Conservation (phyloP, 1,140 invertebrate species). For the Harpegnathos saltator region DNA sequence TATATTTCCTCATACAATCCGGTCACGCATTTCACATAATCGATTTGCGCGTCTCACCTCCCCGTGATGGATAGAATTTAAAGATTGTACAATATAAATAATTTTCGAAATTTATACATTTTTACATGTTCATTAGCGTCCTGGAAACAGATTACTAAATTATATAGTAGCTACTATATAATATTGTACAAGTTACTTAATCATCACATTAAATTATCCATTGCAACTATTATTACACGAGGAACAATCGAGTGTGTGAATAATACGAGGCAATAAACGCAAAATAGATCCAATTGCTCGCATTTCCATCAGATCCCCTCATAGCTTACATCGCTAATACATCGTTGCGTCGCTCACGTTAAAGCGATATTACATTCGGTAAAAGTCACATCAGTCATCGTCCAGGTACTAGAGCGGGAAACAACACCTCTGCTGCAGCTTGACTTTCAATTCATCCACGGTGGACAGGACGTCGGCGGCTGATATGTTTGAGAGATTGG, state of each 20-base stretch:
- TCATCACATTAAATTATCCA: too few relatives aligned
- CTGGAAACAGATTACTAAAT: conserved; percentile 33
- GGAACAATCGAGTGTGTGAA: conserved; percentile 60
- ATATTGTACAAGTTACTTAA: too few relatives aligned
- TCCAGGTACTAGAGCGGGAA: conserved; percentile 59
- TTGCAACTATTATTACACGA: conserved; percentile 28
- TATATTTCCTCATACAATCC: conserved; percentile 17
- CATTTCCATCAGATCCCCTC: conserved; percentile 15
- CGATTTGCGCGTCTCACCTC: background rate
- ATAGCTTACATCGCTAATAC: background rate
- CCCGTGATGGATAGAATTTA: background rate
- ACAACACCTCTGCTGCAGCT: conserved; percentile 1
- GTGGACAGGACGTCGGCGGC: conserved; percentile 77
- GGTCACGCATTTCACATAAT: background rate
- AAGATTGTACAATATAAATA: conserved; percentile 60
- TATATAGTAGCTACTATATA: background rate
- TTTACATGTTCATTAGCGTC: conserved; percentile 53
- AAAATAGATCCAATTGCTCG: conserved; percentile 42
- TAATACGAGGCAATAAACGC: conserved; percentile 54
- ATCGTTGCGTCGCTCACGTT: background rate
- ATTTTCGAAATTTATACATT: conserved; percentile 63
- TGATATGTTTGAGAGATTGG: conserved; percentile 81
- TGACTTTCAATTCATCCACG: conserved; percentile 80
- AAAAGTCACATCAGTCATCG: conserved; percentile 31
- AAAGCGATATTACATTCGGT: conserved; percentile 21